Base-by-base conservation (phyloP, 35 echinoderm and acorn worm species). In the Ptychodera flava region DNA sequence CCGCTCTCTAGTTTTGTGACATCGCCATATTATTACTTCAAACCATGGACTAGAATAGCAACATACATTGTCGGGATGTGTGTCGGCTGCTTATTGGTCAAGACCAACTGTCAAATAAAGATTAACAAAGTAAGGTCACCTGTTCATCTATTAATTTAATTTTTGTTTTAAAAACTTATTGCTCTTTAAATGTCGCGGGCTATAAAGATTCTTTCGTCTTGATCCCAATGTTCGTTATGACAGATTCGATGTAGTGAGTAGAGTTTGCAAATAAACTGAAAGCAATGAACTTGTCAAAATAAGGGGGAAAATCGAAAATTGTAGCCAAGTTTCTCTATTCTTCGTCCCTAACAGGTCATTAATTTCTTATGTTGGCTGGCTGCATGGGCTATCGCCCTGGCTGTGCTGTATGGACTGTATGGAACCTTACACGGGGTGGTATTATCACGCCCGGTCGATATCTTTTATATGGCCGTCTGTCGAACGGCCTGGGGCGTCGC, bases 351-450 rank as follows among this genome's bases (percentile, higher is more conserved):
- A 6, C 45, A 64, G 45, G 6, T 64, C 45, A 64, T 64, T 12
- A 64, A 64, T 22, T 64, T 91, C 0, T 0, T 77, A 22, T 84
- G 84, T 31, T 91, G 90, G 90, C 35, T 35, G 15, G 10, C 28
- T 78, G 79, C 90, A 15, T 34, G 35, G 30, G 85, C 79, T 30
- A 91, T 85, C 15, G 90, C 84, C 1, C 32, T 91, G 33, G 85
- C 84, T 16, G 84, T 91, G 38, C 79, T 91, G 31, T 91, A 91
- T 28, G 90, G 90, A 33, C 85, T 91, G 0, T 87, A 91, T 75
- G 85, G 90, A 0, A 85, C 82, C 33, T 82, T 87, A 15, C 82
- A 91, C 78, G 85, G 85, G 0, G 6, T 12, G 6, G 6, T 22
- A 6, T 22, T 64, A 64, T 64, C 45, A 6, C 6, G 6, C 6